Base-by-base conservation (phyloP, 1,140 invertebrate genomes). In the Zophobas morio region DNA sequence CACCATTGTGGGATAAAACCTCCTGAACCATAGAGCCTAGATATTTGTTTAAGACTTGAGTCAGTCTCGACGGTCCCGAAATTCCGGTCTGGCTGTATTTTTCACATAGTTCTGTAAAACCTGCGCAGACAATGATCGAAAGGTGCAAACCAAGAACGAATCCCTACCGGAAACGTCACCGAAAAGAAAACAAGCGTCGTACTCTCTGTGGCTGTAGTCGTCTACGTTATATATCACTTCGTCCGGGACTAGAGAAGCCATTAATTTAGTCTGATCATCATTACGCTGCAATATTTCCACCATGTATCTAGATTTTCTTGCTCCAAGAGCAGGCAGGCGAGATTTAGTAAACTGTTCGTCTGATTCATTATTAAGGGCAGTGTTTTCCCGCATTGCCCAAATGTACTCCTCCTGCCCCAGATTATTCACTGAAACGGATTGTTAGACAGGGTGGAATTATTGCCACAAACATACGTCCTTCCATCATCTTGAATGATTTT, bases 11-110 rank as follows among this genome's bases (percentile, higher is more conserved):
- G 0, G 87, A 88, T 46, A 80, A 54, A n/a, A n/a, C 91, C 82
- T 91, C 90, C 79, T 91, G 90, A 0, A 92, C 89, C 89, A 93
- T 92, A 0, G 89, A 87, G 0, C 91, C 91, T 74, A 92, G 91
- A 77, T 92, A 93, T 6, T 87, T 88, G 82, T 92, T 92, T 1
- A 92, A 82, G 0, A 89, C 92, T 76, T 90, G 89, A 0, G 91
- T 92, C 20, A 92, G 82, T 70, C 89, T 88, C 1, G 91, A 92
- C 1, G 91, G 90, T 2, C 91, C 91, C 6, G 90, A 90, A 76
- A 89, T 89, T 1, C 90, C 90, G 0, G 81, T 78, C 75, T 82
- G 82, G 51, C 89, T 90, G 76, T 91, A 92, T 78, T 88, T 91
- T 81, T 92, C 91, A 40, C 90, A 89, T 6, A 92, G 85, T 5